phyloP scores from a whole-genome alignment of 2,113 vertebrate genomes.

The Leiothrix lutea region DNA sequence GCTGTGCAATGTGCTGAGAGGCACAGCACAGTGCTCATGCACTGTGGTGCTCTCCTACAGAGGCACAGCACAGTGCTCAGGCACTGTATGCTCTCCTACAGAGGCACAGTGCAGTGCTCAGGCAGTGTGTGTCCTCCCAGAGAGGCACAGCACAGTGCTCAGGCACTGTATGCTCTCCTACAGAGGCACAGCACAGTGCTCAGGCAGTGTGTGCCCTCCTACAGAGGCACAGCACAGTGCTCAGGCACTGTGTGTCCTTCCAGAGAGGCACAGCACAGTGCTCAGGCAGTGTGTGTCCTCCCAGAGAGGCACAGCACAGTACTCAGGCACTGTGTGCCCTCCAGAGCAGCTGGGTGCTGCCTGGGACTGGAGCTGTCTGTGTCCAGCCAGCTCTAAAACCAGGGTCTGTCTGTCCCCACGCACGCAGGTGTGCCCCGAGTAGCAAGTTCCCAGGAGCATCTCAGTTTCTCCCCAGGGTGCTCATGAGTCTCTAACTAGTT shows the following conservation, averaged over 20 bases:
- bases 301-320: no score
- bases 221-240: no score
- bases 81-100: background rate
- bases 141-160: no score
- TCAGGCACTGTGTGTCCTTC: no score
- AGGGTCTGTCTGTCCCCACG: background rate
- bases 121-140: no score
- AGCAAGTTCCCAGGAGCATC: background rate
- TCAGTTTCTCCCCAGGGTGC: background rate
- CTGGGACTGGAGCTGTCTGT: background rate
- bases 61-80: background rate
- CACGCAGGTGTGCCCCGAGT: accelerated
- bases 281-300: no score
- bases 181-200: no score
- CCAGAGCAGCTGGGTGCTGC: background rate
- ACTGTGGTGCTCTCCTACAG: background rate
- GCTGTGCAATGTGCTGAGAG: background rate
- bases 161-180: no score
- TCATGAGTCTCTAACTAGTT: background rate
- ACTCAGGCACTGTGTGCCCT: no score
- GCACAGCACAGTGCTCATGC: no score
- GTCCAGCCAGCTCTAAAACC: background rate
- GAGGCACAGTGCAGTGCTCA: background rate
- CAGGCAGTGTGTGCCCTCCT: no score
- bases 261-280: no score